Conservation (phyloP, 2,888 invertebrate genomes). For the Tetragnatha montana region DNA sequence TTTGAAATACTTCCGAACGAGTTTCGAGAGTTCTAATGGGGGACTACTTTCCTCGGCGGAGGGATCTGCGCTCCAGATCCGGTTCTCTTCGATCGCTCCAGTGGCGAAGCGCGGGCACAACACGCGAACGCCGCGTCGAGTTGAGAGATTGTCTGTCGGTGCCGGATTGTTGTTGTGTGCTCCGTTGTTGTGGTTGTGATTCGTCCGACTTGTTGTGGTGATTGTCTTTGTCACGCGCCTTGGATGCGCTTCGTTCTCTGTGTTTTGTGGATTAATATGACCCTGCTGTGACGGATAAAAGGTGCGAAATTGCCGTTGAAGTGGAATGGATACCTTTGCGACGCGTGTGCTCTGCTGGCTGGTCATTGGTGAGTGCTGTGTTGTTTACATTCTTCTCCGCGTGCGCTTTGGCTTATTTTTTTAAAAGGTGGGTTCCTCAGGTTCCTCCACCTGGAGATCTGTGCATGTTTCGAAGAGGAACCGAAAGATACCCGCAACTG, state of each 20-base stretch:
- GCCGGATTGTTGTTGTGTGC: too few relatives aligned
- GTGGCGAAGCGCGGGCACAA: slow-evolving; percentile 19
- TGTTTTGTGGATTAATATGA: slow-evolving; percentile 61
- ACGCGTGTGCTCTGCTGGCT: not conserved
- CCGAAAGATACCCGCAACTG: too few relatives aligned
- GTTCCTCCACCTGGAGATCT: not conserved
- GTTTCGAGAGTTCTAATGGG: not conserved
- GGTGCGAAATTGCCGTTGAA: not conserved
- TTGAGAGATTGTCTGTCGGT: too few relatives aligned
- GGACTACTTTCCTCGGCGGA: slow-evolving; percentile 49
- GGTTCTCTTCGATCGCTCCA: slow-evolving; percentile 60
- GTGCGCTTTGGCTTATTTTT: not conserved
- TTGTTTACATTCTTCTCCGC: slow-evolving; percentile 33
- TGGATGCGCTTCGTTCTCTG: slow-evolving; percentile 54
- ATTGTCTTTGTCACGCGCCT: slow-evolving; percentile 44
- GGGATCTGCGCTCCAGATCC: slow-evolving; percentile 26
- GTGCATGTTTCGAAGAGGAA: too few relatives aligned
- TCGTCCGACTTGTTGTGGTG: slow-evolving; percentile 30
- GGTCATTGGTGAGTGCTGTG: slow-evolving; percentile 44
- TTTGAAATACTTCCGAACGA: not conserved
- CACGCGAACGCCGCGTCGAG: not conserved
- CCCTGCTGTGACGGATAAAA: not conserved
- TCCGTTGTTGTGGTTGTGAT: slow-evolving; percentile 20
- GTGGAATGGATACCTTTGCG: slow-evolving; percentile 42
- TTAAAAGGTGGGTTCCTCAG: not conserved